phyloP scores from a whole-genome alignment of 1,140 invertebrate genomes.

The Dinoponera quadriceps region DNA sequence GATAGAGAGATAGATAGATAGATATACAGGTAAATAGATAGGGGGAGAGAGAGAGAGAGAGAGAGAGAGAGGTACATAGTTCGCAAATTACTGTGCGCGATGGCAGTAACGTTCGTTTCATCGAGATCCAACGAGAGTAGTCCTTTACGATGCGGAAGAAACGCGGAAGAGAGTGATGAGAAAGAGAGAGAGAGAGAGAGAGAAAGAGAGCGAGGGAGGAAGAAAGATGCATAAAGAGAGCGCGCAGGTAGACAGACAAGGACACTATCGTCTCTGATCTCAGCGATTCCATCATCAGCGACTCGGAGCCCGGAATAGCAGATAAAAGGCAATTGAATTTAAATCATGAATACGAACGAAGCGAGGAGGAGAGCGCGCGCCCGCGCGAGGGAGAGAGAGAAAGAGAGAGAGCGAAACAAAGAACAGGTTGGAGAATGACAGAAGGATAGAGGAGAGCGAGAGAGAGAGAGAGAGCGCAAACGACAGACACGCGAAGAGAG shows the following conservation, averaged over 20 bases:
- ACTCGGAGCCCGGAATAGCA: slow-evolving; percentile 80
- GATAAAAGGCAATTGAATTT: slow-evolving; percentile 86
- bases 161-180: neutral
- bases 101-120: slow-evolving; percentile 1
- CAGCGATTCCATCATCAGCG: slow-evolving; percentile 81
- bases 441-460: slow-evolving; percentile 22
- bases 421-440: neutral
- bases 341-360: slow-evolving; percentile 85
- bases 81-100: neutral
- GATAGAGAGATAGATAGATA: too few species aligned
- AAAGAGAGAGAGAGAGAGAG: slow-evolving; percentile 36
- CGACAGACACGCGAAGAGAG: slow-evolving; percentile 62
- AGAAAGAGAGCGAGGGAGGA: slow-evolving; percentile 46
- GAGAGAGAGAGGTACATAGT: neutral
- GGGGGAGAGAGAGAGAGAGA: neutral
- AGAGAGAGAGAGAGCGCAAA: slow-evolving; percentile 9
- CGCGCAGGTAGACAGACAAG: slow-evolving; percentile 20
- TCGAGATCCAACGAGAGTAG: slow-evolving; percentile 42
- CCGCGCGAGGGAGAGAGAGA: slow-evolving; percentile 13
- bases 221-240: slow-evolving; percentile 65
- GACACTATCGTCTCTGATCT: slow-evolving; percentile 76
- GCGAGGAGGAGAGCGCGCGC: slow-evolving; percentile 72
- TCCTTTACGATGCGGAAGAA: slow-evolving; percentile 29
- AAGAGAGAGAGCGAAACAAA: slow-evolving; percentile 10
- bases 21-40: neutral